A percentile compares a stretch with the other conserved stretches of the same genome.
These are phyloP conservation scores for Passer domesticus DNA, from an alignment of 2,113 vertebrate species.

Conservation along the genomic window DNA sequence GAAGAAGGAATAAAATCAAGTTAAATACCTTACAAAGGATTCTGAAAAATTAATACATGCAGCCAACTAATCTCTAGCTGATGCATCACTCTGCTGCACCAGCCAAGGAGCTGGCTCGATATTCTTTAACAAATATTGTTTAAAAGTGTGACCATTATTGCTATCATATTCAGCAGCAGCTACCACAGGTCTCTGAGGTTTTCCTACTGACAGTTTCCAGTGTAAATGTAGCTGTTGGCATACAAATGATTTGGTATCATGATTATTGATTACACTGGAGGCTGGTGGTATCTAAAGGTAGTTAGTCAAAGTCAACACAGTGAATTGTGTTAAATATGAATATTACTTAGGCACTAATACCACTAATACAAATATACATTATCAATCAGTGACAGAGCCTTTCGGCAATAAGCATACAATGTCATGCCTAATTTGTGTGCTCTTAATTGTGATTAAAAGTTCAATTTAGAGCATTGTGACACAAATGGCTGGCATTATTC, in stretches of 20 bases:
- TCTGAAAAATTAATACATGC: constrained; percentile 16
- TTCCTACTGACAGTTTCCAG: constrained; percentile 28
- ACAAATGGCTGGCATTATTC: constrained; percentile 37
- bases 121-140: constrained; percentile 24
- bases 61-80: background rate
- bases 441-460: constrained; percentile 65
- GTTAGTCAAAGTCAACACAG: constrained; percentile 68
- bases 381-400: constrained; percentile 58
- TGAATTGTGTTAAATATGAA: constrained; percentile 52
- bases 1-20: constrained; percentile 5
- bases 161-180: constrained; percentile 41
- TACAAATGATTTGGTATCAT: constrained; percentile 54
- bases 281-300: constrained; percentile 58
- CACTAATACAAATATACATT: constrained; percentile 58
- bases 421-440: constrained; percentile 55
- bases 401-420: constrained; percentile 36
- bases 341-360: constrained; percentile 59
- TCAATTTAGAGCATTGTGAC: constrained; percentile 25
- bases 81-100: background rate
- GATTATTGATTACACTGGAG: constrained; percentile 63
- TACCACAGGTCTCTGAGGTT: constrained; percentile 39
- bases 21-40: background rate
- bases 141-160: constrained; percentile 25
- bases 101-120: background rate
- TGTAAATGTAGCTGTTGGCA: constrained; percentile 42